Conservation (phyloP, 2,888 invertebrate species). For the Eilema depressum region DNA sequence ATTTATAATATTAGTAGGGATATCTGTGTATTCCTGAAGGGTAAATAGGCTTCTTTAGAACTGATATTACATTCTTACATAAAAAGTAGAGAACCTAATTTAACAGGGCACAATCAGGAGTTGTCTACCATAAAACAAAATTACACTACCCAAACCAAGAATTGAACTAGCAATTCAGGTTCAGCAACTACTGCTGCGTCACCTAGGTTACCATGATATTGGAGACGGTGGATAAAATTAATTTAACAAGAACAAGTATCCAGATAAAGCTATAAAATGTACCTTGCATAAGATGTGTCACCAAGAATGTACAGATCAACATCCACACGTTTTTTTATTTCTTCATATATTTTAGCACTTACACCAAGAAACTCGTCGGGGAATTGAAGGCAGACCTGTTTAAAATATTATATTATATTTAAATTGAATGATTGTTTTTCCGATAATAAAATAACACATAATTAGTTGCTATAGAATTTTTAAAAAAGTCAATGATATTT, state of each 20-base stretch:
- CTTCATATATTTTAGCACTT: slow-evolving; percentile 89
- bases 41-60: not conserved
- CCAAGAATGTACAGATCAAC: slow-evolving; percentile 92
- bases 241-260: not conserved
- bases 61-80: not conserved
- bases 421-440: not conserved
- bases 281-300: slow-evolving; percentile 96
- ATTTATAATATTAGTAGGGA: not conserved
- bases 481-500: too few relatives aligned
- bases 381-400: slow-evolving; percentile 96
- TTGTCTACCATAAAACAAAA: not conserved
- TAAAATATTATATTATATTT: not conserved
- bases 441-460: too few relatives aligned
- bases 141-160: not conserved
- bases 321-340: slow-evolving; percentile 77
- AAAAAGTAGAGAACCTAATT: not conserved
- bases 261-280: not conserved
- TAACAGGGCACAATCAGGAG: not conserved
- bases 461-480: too few relatives aligned
- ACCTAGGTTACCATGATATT: not conserved
- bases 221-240: not conserved
- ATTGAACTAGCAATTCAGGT: not conserved
- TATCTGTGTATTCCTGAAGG: not conserved
- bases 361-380: slow-evolving; percentile 93
- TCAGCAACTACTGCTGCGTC: not conserved